A percentile compares a stretch with the other conserved stretches of the same genome.
These are phyloP conservation scores for Pseudobourletiella spinata DNA, from an alignment of 1,140 invertebrate species.

Conservation along the genomic window DNA sequence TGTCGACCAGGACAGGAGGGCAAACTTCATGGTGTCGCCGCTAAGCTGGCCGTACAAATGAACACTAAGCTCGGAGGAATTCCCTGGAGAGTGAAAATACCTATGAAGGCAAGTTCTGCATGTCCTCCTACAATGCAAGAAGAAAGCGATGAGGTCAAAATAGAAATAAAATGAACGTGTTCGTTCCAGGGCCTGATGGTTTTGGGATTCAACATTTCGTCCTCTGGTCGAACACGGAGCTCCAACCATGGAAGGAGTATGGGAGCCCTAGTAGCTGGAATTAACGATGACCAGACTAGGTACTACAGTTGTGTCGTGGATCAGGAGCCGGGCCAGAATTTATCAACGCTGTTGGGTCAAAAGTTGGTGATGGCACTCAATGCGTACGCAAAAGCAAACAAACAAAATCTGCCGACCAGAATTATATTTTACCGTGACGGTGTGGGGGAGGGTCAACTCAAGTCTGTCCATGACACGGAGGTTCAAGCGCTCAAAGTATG, in stretches of 20 bases:
- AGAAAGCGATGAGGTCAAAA: too few relatives aligned
- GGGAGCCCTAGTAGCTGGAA: conserved; percentile 66
- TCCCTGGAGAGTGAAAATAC: conserved; percentile 66
- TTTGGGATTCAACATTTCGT: conserved; percentile 80
- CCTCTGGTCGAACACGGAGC: conserved; percentile 48
- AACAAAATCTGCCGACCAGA: conserved; percentile 27
- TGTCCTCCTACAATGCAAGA: too few relatives aligned
- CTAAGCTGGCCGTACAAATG: conserved; percentile 53
- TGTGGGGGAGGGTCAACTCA: conserved; percentile 46
- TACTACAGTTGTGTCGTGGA: conserved; percentile 60
- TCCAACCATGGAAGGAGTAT: conserved; percentile 48
- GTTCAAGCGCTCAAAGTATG: conserved; percentile 33
- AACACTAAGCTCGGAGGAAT: conserved; percentile 82
- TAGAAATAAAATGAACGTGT: too few relatives aligned
- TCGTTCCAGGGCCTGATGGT: conserved; percentile 57
- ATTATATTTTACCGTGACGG: conserved; percentile 41
- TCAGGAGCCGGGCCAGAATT: conserved; percentile 46
- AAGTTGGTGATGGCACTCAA: not conserved
- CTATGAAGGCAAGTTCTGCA: conserved; percentile 40
- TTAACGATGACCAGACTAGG: conserved; percentile 53
- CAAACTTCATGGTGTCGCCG: conserved; percentile 7
- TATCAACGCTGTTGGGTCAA: conserved; percentile 25
- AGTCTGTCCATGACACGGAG: conserved; percentile 44
- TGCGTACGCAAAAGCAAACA: not conserved
- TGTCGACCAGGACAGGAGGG: not conserved